Evolutionary conservation across 2,888 invertebrate genomes (phyloP), one percentile per base, ranked within the genome.

Genomic region (Eretmocerus hayati): DNA sequence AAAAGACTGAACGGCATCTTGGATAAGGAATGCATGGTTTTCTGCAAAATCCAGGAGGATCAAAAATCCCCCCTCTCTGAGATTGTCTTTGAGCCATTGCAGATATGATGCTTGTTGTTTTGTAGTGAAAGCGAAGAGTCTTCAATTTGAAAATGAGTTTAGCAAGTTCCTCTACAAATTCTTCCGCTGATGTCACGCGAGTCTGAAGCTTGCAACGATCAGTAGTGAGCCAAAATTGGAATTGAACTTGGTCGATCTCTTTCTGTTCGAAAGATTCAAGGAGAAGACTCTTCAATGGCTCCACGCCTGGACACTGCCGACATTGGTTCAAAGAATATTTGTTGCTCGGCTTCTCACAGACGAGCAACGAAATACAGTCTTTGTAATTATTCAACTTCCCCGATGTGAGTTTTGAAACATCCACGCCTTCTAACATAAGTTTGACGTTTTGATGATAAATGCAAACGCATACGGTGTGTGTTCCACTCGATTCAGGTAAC

Each of bases 401-500:
- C 5, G 33, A 8, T 33, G 5, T n/a, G 9, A 33, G 5, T 15
- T 33, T 33, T 33, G 15, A 9, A 33, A 5, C 15, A n/a, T n/a
- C 33, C 9, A 33, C 5, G 15, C 5, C 37, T 22, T 39, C 38
- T 38, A 18, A 16, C n/a, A 45, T 31, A 3, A 32, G 13, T 21
- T 45, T 45, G 16, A 45, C 32, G 16, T 45, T 42, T 21, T 45
- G 22, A 19, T 45, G 32, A 2, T 32, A 31, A 3, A 39, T 18
- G n/a, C 45, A 45, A 20, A 45, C 45, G 32, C 45, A 45, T 6
- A 45, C 45, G 21, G 33, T 15, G 16, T 42, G 42, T 1, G 42
- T 42, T 33, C 42, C 42, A 9, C 42, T 42, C 15, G 13, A 15
- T 38, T 22, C 45, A 3, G 45, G 31, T n/a, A 45, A 5, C 16